Evolutionary conservation across 2,888 invertebrate species (phyloP).

Genomic region (Heliconius sara): DNA sequence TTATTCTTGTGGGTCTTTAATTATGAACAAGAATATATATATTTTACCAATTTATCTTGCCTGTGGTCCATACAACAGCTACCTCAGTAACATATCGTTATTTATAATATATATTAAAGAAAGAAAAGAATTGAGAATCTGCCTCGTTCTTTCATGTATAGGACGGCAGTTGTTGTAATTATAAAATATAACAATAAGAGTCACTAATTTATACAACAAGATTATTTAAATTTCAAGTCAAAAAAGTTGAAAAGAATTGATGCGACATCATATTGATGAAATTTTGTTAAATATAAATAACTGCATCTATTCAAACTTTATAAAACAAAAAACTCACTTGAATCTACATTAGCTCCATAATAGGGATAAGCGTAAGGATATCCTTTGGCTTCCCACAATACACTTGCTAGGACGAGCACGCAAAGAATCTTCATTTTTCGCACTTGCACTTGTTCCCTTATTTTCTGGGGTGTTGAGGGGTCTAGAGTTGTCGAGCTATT

Average conservation of each 20-base stretch:
- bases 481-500: slow-evolving; percentile 63
- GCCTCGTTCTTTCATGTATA: too few species aligned
- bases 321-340: slow-evolving; percentile 63
- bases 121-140: too few species aligned
- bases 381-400: slow-evolving; percentile 63
- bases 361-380: slow-evolving; percentile 75
- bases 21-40: too few species aligned
- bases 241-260: background rate
- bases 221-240: too few species aligned
- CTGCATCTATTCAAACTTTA: background rate
- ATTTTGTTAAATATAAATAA: background rate
- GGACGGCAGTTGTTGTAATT: too few species aligned
- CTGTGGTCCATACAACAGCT: too few species aligned
- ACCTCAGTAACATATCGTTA: too few species aligned
- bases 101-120: too few species aligned
- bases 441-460: slow-evolving; percentile 55
- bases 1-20: too few species aligned
- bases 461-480: slow-evolving; percentile 62
- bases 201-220: too few species aligned
- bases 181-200: too few species aligned
- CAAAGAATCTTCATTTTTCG: slow-evolving; percentile 63
- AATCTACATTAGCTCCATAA: slow-evolving; percentile 72
- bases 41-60: too few species aligned
- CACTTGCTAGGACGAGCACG: slow-evolving; percentile 62
- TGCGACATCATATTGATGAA: background rate